Evolutionary conservation across 2,113 vertebrate genomes (phyloP).

Genomic region (Mirza zaza): DNA sequence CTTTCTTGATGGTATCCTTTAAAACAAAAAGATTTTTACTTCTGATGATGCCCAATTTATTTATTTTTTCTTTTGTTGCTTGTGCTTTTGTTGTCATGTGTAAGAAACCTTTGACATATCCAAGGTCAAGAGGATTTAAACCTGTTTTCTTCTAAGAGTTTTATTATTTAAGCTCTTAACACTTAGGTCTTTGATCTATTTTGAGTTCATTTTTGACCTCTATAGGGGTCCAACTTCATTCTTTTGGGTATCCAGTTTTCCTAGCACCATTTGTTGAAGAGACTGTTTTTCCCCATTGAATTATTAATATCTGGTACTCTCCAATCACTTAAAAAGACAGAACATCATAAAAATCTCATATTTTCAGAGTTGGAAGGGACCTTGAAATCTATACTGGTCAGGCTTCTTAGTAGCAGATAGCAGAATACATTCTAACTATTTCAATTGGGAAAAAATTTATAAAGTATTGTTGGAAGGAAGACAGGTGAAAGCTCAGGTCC

Average conservation of each 20-base stretch:
- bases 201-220: neutral
- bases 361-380: neutral
- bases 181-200: neutral
- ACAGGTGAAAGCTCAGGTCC: neutral
- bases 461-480: neutral
- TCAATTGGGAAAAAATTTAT: constrained; percentile 16
- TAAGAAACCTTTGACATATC: constrained; percentile 13
- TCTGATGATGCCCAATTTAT: neutral
- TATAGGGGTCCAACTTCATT: neutral
- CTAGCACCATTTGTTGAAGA: constrained; percentile 5
- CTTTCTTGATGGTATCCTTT: neutral
- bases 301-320: neutral
- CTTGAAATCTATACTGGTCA: neutral
- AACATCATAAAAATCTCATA: neutral
- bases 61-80: neutral
- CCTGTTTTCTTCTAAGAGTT: neutral
- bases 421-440: neutral
- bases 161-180: neutral
- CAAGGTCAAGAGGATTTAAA: neutral
- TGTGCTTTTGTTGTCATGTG: neutral
- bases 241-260: neutral
- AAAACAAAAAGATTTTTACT: neutral
- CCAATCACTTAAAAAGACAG: constrained; percentile 2
- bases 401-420: neutral
- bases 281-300: neutral